Evolutionary conservation across 1,140 invertebrate genomes (phyloP), one percentile per base, ranked within the genome.

Genomic region (Alviniconcha marisindica): DNA sequence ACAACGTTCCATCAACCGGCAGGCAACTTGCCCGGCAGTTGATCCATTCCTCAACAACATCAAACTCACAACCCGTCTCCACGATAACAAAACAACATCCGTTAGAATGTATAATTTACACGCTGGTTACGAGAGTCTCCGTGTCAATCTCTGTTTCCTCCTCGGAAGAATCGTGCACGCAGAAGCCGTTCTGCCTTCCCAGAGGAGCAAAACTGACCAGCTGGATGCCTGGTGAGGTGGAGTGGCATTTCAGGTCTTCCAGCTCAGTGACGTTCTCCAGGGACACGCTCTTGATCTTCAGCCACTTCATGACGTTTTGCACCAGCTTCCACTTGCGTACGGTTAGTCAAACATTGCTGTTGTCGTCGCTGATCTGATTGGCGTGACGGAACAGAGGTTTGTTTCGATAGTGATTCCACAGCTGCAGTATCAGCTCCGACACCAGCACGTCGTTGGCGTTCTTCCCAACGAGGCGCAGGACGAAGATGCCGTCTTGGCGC

Each of bases 361-460:
- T 91, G 81, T 91, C 90, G 83, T 92, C 90, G 83, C 88, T 90
- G 24, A 91, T 91, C 60, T 90, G 90, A 82, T 90, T 93, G 71
- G 91, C 89, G 85, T 92, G 91, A 60, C 91, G 89, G 80, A 91
- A 91, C 74, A 92, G 83, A 4, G 91, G 91, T 84, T 92, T 92
- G 83, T 92, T 91, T 38, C 90, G 83, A 81, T 93, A 93, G 80
- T 92, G 88, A 80, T 92, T 89, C 94, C 94, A 94, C 28, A 94
- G 85, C 73, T 93, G 93, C n/a, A 93, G 91, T 79, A 94, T 92
- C 77, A 94, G 87, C 88, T 94, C 94, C 10, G 93, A 94, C 38
- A 94, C 94, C 76, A 94, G 90, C 28, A 94, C 94, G 84, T 94
- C 93, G 81, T 94, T 94, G 79, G 94, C 93, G 88, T 94, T 94